Percentiles rank a stretch among this genome's conserved stretches.
Evolutionary conservation across 2,888 invertebrate species (phyloP).

Genomic region (Periphyllus acericola): DNA sequence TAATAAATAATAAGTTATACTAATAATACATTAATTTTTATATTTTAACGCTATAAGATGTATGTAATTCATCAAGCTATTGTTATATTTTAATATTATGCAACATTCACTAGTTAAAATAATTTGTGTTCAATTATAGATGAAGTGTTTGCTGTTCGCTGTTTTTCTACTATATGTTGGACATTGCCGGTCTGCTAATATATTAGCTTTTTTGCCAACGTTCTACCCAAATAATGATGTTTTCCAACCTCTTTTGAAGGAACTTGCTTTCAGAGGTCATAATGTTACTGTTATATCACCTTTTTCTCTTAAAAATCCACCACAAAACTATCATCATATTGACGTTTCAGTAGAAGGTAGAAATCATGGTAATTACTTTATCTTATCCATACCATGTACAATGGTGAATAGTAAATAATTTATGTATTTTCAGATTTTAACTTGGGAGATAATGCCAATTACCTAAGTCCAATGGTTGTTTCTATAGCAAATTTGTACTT

Average conservation of each 20-base stretch:
- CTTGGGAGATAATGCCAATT: constrained; percentile 13
- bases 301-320: constrained; percentile 46
- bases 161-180: neutral
- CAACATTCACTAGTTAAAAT: neutral
- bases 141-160: neutral
- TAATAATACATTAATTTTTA: too few relatives aligned
- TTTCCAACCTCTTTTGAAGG: constrained; percentile 35
- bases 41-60: too few relatives aligned
- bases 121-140: neutral
- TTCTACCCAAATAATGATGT: constrained; percentile 24
- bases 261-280: constrained; percentile 44
- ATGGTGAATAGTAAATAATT: neutral
- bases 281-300: constrained; percentile 46
- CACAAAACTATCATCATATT: constrained; percentile 45
- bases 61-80: too few relatives aligned
- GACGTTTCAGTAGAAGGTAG: constrained; percentile 28
- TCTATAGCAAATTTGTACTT: constrained; percentile 34
- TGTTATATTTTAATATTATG: too few relatives aligned
- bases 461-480: constrained; percentile 23
- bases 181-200: constrained; percentile 29
- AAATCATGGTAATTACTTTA: neutral
- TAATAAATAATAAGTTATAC: too few relatives aligned
- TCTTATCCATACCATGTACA: neutral
- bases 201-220: constrained; percentile 52
- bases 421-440: constrained; percentile 48